A percentile compares a stretch with the other conserved stretches of the same genome.
Evolutionary conservation across 2,888 invertebrate genomes (phyloP).

Genomic region (Drosophila kambysellisi): DNA sequence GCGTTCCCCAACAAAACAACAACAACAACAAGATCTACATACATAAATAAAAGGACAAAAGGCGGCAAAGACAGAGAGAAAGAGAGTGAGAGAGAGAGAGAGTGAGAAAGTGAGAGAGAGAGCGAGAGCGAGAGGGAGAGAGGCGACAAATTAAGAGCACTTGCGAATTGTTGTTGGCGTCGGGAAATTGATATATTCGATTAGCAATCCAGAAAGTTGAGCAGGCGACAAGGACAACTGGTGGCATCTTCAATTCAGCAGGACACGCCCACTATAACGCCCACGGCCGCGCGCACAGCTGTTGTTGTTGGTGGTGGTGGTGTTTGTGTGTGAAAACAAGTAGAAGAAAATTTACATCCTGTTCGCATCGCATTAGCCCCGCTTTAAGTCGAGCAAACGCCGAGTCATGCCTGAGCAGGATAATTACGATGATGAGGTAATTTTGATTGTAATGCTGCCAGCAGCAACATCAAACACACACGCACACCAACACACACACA

Average conservation of each 20-base stretch:
- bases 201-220: slow-evolving; percentile 59
- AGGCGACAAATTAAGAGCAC: slow-evolving; percentile 60
- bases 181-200: slow-evolving; percentile 76
- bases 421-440: slow-evolving; percentile 86
- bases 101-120: not conserved
- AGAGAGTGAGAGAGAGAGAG: slow-evolving; percentile 1
- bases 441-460: slow-evolving; percentile 55
- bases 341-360: slow-evolving; percentile 52
- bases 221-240: slow-evolving; percentile 12
- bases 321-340: slow-evolving; percentile 35
- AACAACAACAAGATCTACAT: slow-evolving; percentile 8
- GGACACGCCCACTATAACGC: slow-evolving; percentile 12
- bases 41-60: slow-evolving; percentile 7
- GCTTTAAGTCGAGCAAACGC: slow-evolving; percentile 65
- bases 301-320: slow-evolving; percentile 9
- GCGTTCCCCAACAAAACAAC: slow-evolving; percentile 34
- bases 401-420: slow-evolving; percentile 85
- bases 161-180: slow-evolving; percentile 57
- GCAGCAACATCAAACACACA: slow-evolving; percentile 10
- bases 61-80: slow-evolving; percentile 5
- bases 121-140: not conserved
- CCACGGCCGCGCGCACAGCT: slow-evolving; percentile 7
- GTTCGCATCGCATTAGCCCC: slow-evolving; percentile 47
- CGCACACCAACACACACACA: not conserved
- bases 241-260: slow-evolving; percentile 61